A percentile compares a stretch with the other conserved stretches of the same genome.
These are phyloP conservation scores for Microcaecilia unicolor DNA, from an alignment of 2,797 vertebrate species.

Conservation along the genomic window DNA sequence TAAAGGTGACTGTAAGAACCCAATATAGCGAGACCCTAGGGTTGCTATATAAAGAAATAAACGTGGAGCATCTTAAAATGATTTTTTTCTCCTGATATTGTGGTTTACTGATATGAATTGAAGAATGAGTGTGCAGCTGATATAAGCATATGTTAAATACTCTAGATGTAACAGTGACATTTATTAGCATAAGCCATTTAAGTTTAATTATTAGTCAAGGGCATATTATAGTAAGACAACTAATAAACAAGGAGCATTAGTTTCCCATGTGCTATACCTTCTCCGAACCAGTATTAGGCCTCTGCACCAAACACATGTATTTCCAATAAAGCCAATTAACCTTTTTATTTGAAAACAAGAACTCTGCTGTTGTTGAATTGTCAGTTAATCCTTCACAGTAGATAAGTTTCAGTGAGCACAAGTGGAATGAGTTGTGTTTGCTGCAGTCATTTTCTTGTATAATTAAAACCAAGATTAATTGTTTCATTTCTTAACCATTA, in stretches of 20 bases:
- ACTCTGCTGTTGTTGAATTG: conserved; percentile 37
- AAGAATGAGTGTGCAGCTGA: conserved; percentile 5
- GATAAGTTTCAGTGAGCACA: conserved; percentile 32
- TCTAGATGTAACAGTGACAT: conserved; percentile 17
- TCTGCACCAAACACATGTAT: conserved; percentile 33
- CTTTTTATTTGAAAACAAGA: conserved; percentile 56
- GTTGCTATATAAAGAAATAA: no score
- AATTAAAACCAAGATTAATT: conserved; percentile 43
- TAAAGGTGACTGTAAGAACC: no score
- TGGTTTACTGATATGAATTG: conserved; percentile 5
- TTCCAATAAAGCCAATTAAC: conserved; percentile 52
- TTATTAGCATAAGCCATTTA: conserved; percentile 23
- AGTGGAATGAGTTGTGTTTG: conserved; percentile 30
- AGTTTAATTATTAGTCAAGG: conserved; percentile 44
- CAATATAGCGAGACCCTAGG: no score
- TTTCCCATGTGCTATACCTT: conserved; percentile 29
- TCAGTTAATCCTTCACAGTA: conserved; percentile 43
- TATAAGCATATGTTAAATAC: conserved; percentile 17
- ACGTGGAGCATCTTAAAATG: no score
- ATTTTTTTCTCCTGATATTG: no score
- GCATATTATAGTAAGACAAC: conserved; percentile 42
- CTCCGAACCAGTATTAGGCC: conserved; percentile 46
- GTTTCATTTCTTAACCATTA: conserved; percentile 37
- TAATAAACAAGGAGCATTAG: conserved; percentile 46
- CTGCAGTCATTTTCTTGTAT: conserved; percentile 20